Conservation (phyloP, 2,888 invertebrate species). For the Pyrrhia umbra region DNA sequence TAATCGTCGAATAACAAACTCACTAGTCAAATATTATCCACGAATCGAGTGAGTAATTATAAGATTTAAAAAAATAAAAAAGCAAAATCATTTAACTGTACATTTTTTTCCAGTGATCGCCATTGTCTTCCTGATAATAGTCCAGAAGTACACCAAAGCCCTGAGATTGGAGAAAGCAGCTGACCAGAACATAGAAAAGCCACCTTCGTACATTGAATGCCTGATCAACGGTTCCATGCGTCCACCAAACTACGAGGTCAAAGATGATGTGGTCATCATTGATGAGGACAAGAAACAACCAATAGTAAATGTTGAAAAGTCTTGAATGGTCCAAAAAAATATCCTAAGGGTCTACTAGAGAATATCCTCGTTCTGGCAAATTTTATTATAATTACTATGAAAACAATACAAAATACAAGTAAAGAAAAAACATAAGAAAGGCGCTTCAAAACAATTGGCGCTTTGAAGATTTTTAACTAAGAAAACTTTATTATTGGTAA, state of each 20-base stretch:
- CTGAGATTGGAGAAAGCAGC: constrained; percentile 67
- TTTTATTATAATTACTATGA: neutral
- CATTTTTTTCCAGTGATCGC: constrained; percentile 71
- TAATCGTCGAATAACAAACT: no score
- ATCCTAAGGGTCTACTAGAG: neutral
- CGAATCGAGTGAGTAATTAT: no score
- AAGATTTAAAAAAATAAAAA: neutral
- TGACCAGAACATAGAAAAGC: constrained; percentile 68
- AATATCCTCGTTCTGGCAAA: neutral
- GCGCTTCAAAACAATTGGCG: neutral
- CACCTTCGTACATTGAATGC: constrained; percentile 80
- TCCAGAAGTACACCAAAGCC: constrained; percentile 71
- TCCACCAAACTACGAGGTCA: constrained; percentile 51
- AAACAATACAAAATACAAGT: neutral
- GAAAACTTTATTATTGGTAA: neutral
- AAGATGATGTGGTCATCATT: constrained; percentile 54
- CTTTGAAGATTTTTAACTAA: neutral
- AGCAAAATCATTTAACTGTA: neutral
- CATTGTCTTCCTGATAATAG: constrained; percentile 68
- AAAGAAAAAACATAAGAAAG: neutral
- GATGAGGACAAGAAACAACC: constrained; percentile 62
- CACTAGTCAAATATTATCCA: no score
- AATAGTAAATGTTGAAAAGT: constrained; percentile 42
- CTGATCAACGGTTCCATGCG: constrained; percentile 65
- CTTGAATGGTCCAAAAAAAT: constrained; percentile 32